Evolutionary conservation across 2,797 vertebrate species (phyloP).

Genomic region (Macroramphosus scolopax): DNA sequence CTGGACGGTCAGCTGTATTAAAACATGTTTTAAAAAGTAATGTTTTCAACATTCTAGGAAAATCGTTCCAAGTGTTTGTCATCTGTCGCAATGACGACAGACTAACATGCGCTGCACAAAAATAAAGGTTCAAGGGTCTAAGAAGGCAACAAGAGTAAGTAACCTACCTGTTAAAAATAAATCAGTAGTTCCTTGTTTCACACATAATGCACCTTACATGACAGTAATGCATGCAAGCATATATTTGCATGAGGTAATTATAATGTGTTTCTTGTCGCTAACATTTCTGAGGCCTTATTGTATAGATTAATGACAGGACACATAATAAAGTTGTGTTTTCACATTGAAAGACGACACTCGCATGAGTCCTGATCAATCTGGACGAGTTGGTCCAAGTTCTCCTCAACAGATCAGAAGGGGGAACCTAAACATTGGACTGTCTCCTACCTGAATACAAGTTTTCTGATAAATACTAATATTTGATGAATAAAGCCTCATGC

Average conservation of each 20-base stretch:
- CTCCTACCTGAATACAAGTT: too few relatives aligned
- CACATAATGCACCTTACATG: constrained; percentile 38
- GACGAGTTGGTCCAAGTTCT: constrained; percentile 4
- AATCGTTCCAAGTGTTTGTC: constrained; percentile 55
- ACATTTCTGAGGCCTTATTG: constrained; percentile 26
- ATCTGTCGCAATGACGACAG: constrained; percentile 20
- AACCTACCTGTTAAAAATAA: constrained; percentile 13
- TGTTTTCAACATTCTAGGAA: constrained; percentile 23
- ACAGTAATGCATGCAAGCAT: constrained; percentile 36
- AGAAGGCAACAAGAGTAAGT: constrained; percentile 20
- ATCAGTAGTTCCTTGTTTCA: constrained; percentile 74
- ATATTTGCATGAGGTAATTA: constrained; percentile 31
- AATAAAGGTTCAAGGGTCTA: constrained; percentile 18
- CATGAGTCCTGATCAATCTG: constrained; percentile 12
- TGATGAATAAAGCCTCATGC: constrained; percentile 7
- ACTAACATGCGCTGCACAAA: constrained; percentile 19
- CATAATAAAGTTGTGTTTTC: constrained; percentile 28
- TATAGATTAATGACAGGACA: constrained; percentile 20
- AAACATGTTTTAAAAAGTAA: constrained; percentile 18
- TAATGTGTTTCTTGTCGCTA: constrained; percentile 15
- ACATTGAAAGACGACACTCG: constrained; percentile 32
- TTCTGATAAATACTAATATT: constrained; percentile 39
- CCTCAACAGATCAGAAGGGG: constrained; percentile 3
- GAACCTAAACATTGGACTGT: constrained; percentile 8
- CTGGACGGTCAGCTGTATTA: constrained; percentile 15